A percentile compares a stretch with the other conserved stretches of the same genome.
These are phyloP conservation scores for Amazona finschi DNA, from an alignment of 2,797 vertebrate genomes.

Conservation along the genomic window DNA sequence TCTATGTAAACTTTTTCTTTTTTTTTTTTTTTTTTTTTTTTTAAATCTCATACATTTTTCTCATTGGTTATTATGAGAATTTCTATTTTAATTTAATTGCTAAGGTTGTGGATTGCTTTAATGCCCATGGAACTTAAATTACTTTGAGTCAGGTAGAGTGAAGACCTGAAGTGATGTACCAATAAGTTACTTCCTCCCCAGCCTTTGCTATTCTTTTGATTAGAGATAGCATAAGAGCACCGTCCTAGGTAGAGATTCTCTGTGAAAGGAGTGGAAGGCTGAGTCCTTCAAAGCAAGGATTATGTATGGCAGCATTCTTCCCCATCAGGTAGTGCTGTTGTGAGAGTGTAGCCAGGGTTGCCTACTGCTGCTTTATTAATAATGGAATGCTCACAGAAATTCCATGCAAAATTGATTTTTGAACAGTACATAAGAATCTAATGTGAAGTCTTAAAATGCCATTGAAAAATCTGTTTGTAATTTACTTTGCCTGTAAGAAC, in stretches of 20 bases:
- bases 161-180: background rate
- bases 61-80: background rate
- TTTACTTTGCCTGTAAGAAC: constrained; percentile 70
- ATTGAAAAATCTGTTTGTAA: constrained; percentile 78
- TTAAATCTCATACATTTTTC: background rate
- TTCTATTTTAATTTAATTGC: background rate
- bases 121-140: background rate
- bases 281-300: background rate
- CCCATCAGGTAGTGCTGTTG: constrained; percentile 43
- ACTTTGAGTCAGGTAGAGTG: background rate
- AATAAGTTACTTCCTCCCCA: background rate
- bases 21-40: background rate
- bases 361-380: constrained; percentile 75
- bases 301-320: background rate
- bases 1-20: background rate
- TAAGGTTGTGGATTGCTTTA: background rate
- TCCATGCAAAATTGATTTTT: constrained; percentile 77
- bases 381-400: constrained; percentile 74
- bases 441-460: constrained; percentile 73
- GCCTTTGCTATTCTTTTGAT: background rate
- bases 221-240: background rate
- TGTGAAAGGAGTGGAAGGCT: background rate
- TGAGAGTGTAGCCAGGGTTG: constrained; percentile 20
- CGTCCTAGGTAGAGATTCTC: background rate
- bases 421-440: constrained; percentile 72